These are phyloP conservation scores for Oncopodura yosiiana DNA, from an alignment of 1,140 invertebrate genomes.

Conservation along the genomic window DNA sequence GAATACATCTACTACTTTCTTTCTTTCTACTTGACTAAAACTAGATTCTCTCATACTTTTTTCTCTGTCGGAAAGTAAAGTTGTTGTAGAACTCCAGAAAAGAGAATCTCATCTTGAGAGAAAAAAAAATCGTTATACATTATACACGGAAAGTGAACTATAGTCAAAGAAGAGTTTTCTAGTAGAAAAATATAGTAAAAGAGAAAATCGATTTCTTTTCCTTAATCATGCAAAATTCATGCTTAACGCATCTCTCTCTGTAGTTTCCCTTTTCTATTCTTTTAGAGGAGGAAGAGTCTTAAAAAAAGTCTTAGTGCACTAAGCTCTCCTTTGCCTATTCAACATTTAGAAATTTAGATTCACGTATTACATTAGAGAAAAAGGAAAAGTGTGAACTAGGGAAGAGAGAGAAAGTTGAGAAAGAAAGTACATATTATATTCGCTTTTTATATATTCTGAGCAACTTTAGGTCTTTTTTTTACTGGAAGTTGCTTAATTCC, in stretches of 20 bases:
- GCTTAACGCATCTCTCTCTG: slow-evolving; percentile 16
- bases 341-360: too few relatives aligned
- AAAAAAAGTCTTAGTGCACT: too few relatives aligned
- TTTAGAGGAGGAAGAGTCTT: neutral
- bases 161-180: slow-evolving; percentile 2
- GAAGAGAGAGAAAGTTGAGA: too few relatives aligned
- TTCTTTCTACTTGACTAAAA: too few relatives aligned
- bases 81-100: neutral
- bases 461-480: too few relatives aligned
- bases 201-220: slow-evolving; percentile 22
- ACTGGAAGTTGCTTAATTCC: too few relatives aligned
- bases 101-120: slow-evolving; percentile 1
- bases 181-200: slow-evolving; percentile 1
- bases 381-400: too few relatives aligned
- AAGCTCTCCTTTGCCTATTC: too few relatives aligned
- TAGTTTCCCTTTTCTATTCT: slow-evolving; percentile 9
- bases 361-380: too few relatives aligned
- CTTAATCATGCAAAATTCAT: slow-evolving; percentile 26
- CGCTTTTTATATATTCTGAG: too few relatives aligned
- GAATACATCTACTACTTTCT: neutral
- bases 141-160: neutral
- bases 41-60: too few relatives aligned
- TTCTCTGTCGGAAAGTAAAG: neutral
- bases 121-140: neutral
- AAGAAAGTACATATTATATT: too few relatives aligned